Evolutionary conservation across 2,113 vertebrate species (phyloP), one percentile per base, ranked within the genome.

Genomic region (Oryzias javanicus): DNA sequence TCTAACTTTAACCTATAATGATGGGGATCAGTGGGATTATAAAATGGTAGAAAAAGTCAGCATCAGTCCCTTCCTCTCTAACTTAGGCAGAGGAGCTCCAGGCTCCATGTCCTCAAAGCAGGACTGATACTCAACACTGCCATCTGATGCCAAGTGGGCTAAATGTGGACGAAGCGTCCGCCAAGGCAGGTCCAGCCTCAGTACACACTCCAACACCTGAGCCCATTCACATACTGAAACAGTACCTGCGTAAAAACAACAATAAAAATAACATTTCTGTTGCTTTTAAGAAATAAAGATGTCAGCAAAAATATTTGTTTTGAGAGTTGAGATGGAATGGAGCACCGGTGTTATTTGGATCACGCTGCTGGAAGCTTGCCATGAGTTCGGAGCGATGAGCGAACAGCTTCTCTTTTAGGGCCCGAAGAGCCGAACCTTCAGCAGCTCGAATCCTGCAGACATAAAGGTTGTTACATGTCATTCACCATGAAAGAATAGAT

Each of bases 101-200:
- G 93, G 88, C 62, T 89, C 90, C 77, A 96, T 83, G 61, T 96
- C 88, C 5, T 93, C 88, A 49, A 99, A 99, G 82, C 92, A 95
- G 44, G 95, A 94, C 88, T 87, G 85, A 77, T 95, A 98, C 56
- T 94, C 90, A 67, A 96, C 84, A 18, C 84, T 83, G 78, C 95
- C 95, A 67, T 92, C 88, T 4, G 76, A 1, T 44, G 88, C 80
- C 50, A 72, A 78, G 3, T 73, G 87, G 14, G 85, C 93, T 65
- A 99, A 79, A 15, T 82, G 92, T 1, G 89, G 60, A 12, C 91
- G 89, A 49, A 99, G 88, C 0, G 93, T 94, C 87, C 95, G 92
- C 97, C 97, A 99, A 6, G 97, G 96, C 55, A 99, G 89, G 4
- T 94, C 89, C 76, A 99, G 87, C 14, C 91, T 91, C 45, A 99